A percentile compares a stretch with the other conserved stretches of the same genome.
These are phyloP conservation scores for Cerceris ruficornis DNA, from an alignment of 2,888 invertebrate genomes.

Conservation along the genomic window DNA sequence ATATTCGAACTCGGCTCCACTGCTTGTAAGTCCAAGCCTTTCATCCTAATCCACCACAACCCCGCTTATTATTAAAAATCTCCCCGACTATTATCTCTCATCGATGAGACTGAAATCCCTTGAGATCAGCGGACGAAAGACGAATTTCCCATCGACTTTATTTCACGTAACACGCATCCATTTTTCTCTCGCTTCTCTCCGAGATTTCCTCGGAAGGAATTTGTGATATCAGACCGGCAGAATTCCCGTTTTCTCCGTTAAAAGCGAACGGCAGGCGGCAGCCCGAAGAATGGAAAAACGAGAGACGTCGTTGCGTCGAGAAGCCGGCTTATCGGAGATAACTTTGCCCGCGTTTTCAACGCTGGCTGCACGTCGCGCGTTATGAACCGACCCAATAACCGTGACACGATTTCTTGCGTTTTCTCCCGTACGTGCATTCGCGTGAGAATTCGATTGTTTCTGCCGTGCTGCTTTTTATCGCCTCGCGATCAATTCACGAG, in stretches of 20 bases:
- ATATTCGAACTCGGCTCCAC: too few relatives aligned
- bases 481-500: not conserved
- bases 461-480: slow-evolving; percentile 8
- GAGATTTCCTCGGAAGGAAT: too few relatives aligned
- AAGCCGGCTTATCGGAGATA: slow-evolving; percentile 20
- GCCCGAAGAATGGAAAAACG: slow-evolving; percentile 6
- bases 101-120: too few relatives aligned
- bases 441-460: slow-evolving; percentile 27
- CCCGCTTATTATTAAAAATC: too few relatives aligned
- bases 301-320: slow-evolving; percentile 6
- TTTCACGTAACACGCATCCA: too few relatives aligned
- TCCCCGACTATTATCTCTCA: too few relatives aligned
- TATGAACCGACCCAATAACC: slow-evolving; percentile 50
- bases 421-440: slow-evolving; percentile 2
- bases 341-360: slow-evolving; percentile 11
- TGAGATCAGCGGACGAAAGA: too few relatives aligned
- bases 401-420: slow-evolving; percentile 45
- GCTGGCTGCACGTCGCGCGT: slow-evolving; percentile 1
- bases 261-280: not conserved
- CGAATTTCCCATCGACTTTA: too few relatives aligned
- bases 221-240: too few relatives aligned
- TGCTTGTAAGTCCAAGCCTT: too few relatives aligned
- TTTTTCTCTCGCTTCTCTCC: not conserved
- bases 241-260: not conserved
- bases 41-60: too few relatives aligned